Evolutionary conservation across 2,797 vertebrate genomes (phyloP).

Genomic region (Coluber constrictor): DNA sequence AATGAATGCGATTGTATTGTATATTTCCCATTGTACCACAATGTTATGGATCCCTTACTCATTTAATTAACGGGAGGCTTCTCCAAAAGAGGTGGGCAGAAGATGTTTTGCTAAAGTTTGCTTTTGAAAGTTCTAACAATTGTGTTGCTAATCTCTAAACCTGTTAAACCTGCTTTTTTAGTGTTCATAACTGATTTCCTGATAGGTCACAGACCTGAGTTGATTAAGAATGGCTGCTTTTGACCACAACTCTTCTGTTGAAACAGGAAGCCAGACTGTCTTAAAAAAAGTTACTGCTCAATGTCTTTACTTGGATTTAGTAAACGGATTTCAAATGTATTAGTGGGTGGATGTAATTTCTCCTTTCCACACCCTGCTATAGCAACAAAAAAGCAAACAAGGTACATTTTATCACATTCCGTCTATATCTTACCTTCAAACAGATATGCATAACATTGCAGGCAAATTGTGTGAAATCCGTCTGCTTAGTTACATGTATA

Average conservation of each 20-base stretch:
- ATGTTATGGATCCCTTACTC: background rate
- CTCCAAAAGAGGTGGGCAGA: background rate
- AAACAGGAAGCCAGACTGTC: background rate
- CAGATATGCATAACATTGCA: background rate
- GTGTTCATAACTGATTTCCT: background rate
- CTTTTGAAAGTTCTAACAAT: background rate
- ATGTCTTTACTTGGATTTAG: background rate
- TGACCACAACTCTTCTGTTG: background rate
- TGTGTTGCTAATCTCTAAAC: conserved; percentile 6
- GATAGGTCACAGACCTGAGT: background rate
- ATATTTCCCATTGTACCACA: background rate
- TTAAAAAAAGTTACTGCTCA: background rate
- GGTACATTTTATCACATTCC: background rate
- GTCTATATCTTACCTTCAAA: background rate
- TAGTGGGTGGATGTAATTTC: background rate
- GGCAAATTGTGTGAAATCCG: background rate
- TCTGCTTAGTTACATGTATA: background rate
- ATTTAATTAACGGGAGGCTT: background rate
- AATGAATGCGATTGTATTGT: background rate
- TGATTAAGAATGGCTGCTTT: background rate
- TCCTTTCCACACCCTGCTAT: background rate
- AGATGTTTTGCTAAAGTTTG: background rate
- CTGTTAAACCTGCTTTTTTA: background rate
- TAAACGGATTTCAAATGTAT: background rate
- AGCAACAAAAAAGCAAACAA: background rate